Evolutionary conservation across 2,888 invertebrate species (phyloP), one percentile per base, ranked within the genome.

Genomic region (Ectropis crepuscularia): DNA sequence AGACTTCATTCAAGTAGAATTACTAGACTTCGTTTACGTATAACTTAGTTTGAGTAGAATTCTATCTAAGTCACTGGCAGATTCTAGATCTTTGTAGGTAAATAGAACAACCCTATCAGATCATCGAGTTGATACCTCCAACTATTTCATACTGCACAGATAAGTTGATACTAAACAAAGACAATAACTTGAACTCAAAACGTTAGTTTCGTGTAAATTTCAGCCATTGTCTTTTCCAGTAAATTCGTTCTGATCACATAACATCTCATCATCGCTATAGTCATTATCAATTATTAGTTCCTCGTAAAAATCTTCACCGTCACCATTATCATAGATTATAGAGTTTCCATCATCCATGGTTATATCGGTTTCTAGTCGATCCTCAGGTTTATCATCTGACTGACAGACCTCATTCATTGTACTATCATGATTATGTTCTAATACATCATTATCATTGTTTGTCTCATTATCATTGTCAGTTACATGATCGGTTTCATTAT

Each of bases 131-230:
- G 16, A 28, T 28, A 28, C 16, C 16, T 28, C 16, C 16, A 28
- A 28, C 16, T 28, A 28, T 28, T 28, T 28, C 16, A 2, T 28
- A 28, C 16, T 28, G 1, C 16, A 28, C 16, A 28, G 4, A 28
- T 28, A 28, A 28, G 16, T 28, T 28, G 16, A 28, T 28, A 28
- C 16, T 2, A 28, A 28, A 41, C 41, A 9, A 10, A 8, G 10
- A 9, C 16, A 12, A 39, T 9, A 50, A 39, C 39, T 50, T 50
- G 9, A 50, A 50, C 50, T 5, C 50, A 50, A 50, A 39, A 50
- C 6, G 4, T 1, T 2, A 12, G 11, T 6, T 39, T 12, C 16
- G 16, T 28, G 16, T 6, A 8, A 6, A 8, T 9, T 50, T 50
- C 50, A 50, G n/a, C 50, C 50, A 9, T 50, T 50, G 16, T 50